These are phyloP conservation scores for Brenthis daphne DNA, from an alignment of 2,888 invertebrate genomes.

Conservation along the genomic window DNA sequence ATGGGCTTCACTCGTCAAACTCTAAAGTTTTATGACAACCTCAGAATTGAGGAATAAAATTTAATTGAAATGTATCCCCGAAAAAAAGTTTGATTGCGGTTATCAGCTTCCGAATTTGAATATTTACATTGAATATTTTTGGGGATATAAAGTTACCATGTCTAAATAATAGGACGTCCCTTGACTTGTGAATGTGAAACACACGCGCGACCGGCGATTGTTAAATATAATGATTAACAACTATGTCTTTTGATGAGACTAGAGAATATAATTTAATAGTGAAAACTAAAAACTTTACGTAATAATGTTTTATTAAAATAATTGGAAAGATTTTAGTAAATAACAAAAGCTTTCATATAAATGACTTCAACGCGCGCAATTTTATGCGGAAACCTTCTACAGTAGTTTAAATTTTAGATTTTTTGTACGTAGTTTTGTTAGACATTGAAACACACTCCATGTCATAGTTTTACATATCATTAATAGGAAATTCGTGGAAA, in stretches of 20 bases:
- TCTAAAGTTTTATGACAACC: constrained; percentile 80
- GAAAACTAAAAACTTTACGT: too few species aligned
- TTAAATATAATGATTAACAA: too few species aligned
- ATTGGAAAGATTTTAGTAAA: neutral
- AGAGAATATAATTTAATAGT: too few species aligned
- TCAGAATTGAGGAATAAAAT: constrained; percentile 80
- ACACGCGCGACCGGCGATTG: constrained; percentile 1
- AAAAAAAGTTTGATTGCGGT: constrained; percentile 78
- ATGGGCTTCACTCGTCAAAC: constrained; percentile 82
- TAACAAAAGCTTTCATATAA: constrained; percentile 19
- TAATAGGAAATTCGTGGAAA: constrained; percentile 32
- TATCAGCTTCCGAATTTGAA: constrained; percentile 82
- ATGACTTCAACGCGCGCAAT: constrained; percentile 40
- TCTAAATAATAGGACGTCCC: constrained; percentile 34
- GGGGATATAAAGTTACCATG: constrained; percentile 46
- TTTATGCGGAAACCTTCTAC: neutral
- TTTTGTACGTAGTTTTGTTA: too few species aligned
- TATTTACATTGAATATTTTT: constrained; percentile 74
- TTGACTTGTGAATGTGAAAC: neutral
- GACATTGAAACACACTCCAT: too few species aligned
- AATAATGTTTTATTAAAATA: neutral
- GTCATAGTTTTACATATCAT: too few species aligned
- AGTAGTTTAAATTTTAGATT: neutral
- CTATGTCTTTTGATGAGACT: too few species aligned
- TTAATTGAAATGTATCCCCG: constrained; percentile 79